Conservation (phyloP, 23 tunicate genomes). For the Trididemnum miniatum region DNA sequence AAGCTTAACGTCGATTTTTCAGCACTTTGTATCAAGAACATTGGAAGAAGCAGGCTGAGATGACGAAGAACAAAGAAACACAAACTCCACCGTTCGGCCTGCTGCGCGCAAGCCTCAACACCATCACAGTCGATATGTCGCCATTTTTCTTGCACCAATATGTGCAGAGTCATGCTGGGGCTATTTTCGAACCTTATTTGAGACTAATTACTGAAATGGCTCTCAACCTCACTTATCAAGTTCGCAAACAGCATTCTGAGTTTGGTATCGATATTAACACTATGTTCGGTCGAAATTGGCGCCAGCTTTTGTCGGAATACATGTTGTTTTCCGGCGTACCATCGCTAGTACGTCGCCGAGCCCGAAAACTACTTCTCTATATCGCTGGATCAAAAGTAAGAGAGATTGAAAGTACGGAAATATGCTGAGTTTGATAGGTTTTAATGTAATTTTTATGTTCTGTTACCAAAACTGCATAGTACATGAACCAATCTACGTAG, state of each 20-base stretch:
- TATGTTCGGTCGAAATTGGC: constrained; percentile 39
- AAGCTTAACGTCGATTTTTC: too few relatives aligned
- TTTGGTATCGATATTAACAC: constrained; percentile 25
- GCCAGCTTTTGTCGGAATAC: constrained; percentile 62
- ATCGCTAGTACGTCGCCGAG: constrained; percentile 54
- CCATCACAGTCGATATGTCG: constrained; percentile 51
- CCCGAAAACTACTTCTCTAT: constrained; percentile 62
- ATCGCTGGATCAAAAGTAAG: constrained; percentile 66
- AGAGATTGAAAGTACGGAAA: too few relatives aligned
- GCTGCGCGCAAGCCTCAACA: constrained; percentile 25
- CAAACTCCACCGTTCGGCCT: neutral
- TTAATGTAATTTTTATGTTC: too few relatives aligned
- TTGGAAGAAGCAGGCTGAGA: constrained; percentile 46
- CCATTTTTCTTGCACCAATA: constrained; percentile 77
- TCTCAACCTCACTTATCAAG: constrained; percentile 69
- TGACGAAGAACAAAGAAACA: constrained; percentile 16
- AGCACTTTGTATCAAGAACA: constrained; percentile 56
- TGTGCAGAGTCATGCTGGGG: constrained; percentile 68
- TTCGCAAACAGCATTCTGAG: constrained; percentile 34
- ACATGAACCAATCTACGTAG: neutral
- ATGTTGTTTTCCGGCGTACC: constrained; percentile 83
- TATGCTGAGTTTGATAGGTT: too few relatives aligned
- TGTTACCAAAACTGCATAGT: too few relatives aligned
- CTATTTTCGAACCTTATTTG: constrained; percentile 67
- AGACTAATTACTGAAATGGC: constrained; percentile 82